phyloP scores from a whole-genome alignment of 2,888 invertebrate species.

The Pimpla rufipes region DNA sequence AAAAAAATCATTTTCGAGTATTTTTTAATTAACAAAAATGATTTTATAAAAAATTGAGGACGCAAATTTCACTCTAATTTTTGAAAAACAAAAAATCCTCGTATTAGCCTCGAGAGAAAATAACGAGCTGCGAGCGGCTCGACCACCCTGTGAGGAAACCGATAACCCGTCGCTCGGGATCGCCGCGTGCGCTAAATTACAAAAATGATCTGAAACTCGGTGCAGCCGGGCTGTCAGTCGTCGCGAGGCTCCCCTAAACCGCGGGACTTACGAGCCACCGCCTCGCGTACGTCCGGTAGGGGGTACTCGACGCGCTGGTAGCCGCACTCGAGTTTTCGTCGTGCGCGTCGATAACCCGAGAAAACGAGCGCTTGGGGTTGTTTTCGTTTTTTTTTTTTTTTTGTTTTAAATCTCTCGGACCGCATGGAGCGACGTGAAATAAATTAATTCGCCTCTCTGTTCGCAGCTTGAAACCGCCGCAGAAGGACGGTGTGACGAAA shows the following conservation, averaged over 20 bases:
- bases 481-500: conserved; percentile 97
- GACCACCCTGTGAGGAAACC: conserved; percentile 16
- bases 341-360: conserved; percentile 2
- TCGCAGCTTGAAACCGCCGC: conserved; percentile 96
- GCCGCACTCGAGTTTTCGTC: neutral
- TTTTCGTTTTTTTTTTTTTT: neutral
- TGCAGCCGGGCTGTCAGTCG: neutral
- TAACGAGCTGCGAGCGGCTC: neutral
- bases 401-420: conserved; percentile 18
- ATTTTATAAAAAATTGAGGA: no score
- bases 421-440: neutral
- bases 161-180: conserved; percentile 1
- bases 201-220: neutral
- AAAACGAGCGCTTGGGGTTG: conserved; percentile 2
- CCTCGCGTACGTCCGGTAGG: conserved; percentile 18
- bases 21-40: no score
- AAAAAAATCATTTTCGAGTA: no score
- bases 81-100: no score
- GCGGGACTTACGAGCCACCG: neutral
- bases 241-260: conserved; percentile 1
- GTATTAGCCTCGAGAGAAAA: neutral
- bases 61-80: no score
- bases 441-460: conserved; percentile 42
- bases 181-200: neutral
- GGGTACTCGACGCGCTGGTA: neutral